Evolutionary conservation across 2,113 vertebrate genomes (phyloP), one percentile per base, ranked within the genome.

Genomic region (Thymallus thymallus): DNA sequence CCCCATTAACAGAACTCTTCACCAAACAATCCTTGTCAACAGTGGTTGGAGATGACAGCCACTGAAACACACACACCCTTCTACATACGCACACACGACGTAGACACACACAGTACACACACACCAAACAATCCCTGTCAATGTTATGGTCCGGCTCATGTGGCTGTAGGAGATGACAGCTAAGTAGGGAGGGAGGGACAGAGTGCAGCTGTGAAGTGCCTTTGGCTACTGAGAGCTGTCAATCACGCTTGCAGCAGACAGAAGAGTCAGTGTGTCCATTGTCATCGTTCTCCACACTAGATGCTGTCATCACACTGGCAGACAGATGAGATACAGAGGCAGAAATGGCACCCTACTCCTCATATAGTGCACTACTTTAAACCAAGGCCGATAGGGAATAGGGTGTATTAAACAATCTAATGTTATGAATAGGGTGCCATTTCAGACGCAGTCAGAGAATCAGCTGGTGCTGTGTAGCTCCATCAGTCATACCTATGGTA

Each of bases 191-290:
- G 16, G 46, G 22, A 13, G 29, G 18, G 9, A 75, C 35, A 78
- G 67, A 81, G 74, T 65, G 75, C 14, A 51, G 72, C 74, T 79
- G 78, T 72, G 45, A 75, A 72, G 48, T 61, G 56, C 72, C 58
- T 48, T 45, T 67, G 71, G 41, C 64, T 45, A 6, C 12, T 16
- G 66, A 73, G 62, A 32, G 75, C 65, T 45, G 58, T 62, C 76
- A 69, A 56, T 69, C 63, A 41, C 46, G 14, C 74, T 73, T 61
- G 75, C 46, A 69, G 14, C 16, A 68, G 30, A 22, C 48, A 51
- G 48, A 51, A 51, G 14, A 18, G 48, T 18, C 13, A 18, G 12
- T 18, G 48, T 51, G 48, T 51, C 0, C 0, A 5, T 23, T 18
- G 4, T 6, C 32, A 45, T 72, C 56, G 23, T 20, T 60, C 18